phyloP scores from a whole-genome alignment of 2,113 vertebrate species.

The Podarcis cretensis region DNA sequence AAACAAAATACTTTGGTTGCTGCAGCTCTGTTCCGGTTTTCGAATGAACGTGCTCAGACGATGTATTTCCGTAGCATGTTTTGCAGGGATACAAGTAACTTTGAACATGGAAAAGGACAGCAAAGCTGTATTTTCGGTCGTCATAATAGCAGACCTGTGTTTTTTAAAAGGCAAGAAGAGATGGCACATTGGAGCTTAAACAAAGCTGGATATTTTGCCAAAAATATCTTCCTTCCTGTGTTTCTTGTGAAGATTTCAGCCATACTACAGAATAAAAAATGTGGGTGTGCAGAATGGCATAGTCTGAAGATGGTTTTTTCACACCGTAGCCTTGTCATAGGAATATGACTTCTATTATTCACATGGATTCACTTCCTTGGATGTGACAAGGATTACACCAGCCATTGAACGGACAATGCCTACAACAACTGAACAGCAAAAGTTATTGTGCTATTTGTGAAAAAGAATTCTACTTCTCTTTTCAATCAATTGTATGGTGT shows the following conservation, averaged over 20 bases:
- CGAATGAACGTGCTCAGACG: background rate
- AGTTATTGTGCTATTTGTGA: background rate
- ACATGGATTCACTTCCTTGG: background rate
- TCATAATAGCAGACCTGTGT: background rate
- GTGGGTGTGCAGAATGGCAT: background rate
- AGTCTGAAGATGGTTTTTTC: background rate
- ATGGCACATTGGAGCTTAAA: background rate
- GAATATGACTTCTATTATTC: background rate
- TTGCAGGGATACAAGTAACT: background rate
- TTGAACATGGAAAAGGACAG: constrained; percentile 16
- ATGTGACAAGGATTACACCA: background rate
- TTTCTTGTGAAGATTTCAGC: background rate
- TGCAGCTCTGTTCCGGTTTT: constrained; percentile 51
- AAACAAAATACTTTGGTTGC: constrained; percentile 25
- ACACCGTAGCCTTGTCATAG: background rate
- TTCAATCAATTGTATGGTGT: background rate
- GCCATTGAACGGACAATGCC: background rate
- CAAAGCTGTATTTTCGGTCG: constrained; percentile 23
- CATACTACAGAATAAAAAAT: background rate
- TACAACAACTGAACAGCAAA: background rate
- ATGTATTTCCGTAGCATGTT: background rate
- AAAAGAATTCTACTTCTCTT: background rate
- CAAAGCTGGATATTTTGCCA: background rate
- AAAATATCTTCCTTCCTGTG: background rate
- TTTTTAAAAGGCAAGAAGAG: background rate